Evolutionary conservation across 1,140 invertebrate species (phyloP).

Genomic region (Calephelis virginiensis): DNA sequence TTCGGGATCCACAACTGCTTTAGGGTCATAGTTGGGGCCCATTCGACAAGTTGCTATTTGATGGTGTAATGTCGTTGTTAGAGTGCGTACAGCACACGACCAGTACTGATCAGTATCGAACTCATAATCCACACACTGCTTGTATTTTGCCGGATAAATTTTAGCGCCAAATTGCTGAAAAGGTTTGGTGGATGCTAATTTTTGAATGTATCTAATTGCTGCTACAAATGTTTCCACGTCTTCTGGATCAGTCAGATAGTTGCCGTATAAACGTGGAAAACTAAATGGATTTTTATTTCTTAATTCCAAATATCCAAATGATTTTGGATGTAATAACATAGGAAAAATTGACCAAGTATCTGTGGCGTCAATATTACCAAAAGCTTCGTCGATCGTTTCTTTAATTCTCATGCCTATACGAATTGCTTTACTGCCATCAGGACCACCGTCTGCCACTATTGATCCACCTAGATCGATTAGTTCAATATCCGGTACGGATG

Average conservation of each 20-base stretch:
- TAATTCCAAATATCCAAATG: conserved; percentile 80
- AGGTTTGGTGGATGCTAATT: conserved; percentile 64
- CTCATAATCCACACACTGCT: conserved; percentile 61
- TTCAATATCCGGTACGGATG: conserved; percentile 82
- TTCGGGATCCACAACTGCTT: conserved; percentile 78
- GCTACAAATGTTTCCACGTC: conserved; percentile 76
- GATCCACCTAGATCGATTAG: conserved; percentile 80
- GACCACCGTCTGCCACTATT: conserved; percentile 79
- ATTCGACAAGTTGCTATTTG: conserved; percentile 83
- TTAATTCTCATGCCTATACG: conserved; percentile 79
- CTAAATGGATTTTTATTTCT: conserved; percentile 80
- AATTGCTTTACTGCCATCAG: conserved; percentile 77
- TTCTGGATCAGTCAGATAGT: conserved; percentile 79
- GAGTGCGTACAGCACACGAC: conserved; percentile 77
- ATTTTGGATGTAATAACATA: conserved; percentile 81
- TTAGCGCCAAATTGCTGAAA: conserved; percentile 74
- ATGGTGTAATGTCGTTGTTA: conserved; percentile 79
- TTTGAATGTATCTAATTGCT: conserved; percentile 69
- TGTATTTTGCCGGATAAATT: conserved; percentile 68
- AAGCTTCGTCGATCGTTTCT: conserved; percentile 81
- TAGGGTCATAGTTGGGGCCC: conserved; percentile 77
- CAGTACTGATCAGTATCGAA: conserved; percentile 80
- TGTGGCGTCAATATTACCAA: conserved; percentile 69
- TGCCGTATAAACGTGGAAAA: conserved; percentile 83
- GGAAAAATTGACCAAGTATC: conserved; percentile 76